These are phyloP conservation scores for Megaceryle alcyon DNA, from an alignment of 2,797 vertebrate species.

Conservation along the genomic window DNA sequence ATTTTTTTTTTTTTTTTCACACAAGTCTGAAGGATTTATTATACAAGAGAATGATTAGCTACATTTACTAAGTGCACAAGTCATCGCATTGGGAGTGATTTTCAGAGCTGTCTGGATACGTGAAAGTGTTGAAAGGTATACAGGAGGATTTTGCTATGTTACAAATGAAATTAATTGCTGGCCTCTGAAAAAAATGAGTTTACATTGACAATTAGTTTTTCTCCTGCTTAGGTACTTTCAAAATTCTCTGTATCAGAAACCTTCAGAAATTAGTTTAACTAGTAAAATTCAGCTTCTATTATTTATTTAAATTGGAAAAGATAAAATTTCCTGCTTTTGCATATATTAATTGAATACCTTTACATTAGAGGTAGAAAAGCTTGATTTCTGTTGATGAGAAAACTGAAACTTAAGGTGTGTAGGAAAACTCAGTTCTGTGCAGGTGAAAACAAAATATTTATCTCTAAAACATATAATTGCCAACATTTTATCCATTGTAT, in stretches of 20 bases:
- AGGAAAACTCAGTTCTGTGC: not conserved
- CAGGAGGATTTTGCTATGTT: not conserved
- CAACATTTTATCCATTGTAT: not conserved
- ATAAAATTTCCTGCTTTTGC: not conserved
- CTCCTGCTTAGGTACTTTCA: not conserved
- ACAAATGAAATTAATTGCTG: not conserved
- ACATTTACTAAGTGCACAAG: not conserved
- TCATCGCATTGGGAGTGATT: not conserved
- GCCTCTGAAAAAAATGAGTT: not conserved
- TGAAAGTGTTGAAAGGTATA: not conserved
- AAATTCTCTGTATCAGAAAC: not conserved
- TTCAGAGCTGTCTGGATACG: not conserved
- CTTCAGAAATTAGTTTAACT: not conserved
- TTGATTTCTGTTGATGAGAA: not conserved
- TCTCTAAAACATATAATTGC: not conserved
- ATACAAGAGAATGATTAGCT: not conserved
- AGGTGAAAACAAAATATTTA: not conserved
- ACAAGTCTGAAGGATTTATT: not conserved
- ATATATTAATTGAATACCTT: not conserved
- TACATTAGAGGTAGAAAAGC: not conserved
- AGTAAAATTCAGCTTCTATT: not conserved
- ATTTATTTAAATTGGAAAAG: not conserved
- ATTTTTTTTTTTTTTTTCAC: not conserved
- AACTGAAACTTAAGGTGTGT: not conserved
- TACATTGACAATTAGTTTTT: not conserved